phyloP scores from a whole-genome alignment of 2,888 invertebrate species.

The Cenopis cana region DNA sequence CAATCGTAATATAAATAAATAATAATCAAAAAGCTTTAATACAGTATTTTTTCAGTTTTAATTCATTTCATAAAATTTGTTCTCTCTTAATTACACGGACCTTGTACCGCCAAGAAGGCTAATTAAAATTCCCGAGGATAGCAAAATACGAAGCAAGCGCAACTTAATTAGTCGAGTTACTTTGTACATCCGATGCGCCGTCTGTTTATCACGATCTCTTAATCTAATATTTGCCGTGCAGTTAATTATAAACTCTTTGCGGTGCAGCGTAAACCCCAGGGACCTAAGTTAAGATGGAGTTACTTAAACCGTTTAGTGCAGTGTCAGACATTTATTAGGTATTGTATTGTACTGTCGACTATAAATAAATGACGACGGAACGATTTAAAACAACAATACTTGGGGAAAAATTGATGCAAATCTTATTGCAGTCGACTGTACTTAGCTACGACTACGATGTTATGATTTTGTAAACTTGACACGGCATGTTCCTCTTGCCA shows the following conservation, averaged over 20 bases:
- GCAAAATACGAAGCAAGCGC: conserved; percentile 1
- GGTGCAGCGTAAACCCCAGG: neutral
- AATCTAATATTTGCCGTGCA: neutral
- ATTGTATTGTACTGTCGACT: too few relatives aligned
- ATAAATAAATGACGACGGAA: too few relatives aligned
- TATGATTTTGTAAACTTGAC: neutral
- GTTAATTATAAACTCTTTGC: neutral
- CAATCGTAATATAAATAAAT: too few relatives aligned
- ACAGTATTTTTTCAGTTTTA: too few relatives aligned
- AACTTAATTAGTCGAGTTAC: conserved; percentile 23
- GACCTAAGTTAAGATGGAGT: neutral
- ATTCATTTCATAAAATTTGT: too few relatives aligned
- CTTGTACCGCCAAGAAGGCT: neutral
- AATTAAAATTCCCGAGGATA: conserved; percentile 4
- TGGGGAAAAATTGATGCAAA: too few relatives aligned
- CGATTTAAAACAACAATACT: too few relatives aligned
- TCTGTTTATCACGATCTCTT: conserved; percentile 7
- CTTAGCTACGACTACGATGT: too few relatives aligned
- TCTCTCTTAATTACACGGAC: neutral
- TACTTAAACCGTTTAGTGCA: neutral
- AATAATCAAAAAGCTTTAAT: too few relatives aligned
- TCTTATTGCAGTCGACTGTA: too few relatives aligned
- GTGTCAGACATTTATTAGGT: too few relatives aligned
- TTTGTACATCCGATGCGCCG: conserved; percentile 4
- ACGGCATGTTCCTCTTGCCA: neutral